Percentiles rank a stretch among this genome's conserved stretches.
Conservation (phyloP, 2,888 invertebrate species). For the Pseudoips prasinana region DNA sequence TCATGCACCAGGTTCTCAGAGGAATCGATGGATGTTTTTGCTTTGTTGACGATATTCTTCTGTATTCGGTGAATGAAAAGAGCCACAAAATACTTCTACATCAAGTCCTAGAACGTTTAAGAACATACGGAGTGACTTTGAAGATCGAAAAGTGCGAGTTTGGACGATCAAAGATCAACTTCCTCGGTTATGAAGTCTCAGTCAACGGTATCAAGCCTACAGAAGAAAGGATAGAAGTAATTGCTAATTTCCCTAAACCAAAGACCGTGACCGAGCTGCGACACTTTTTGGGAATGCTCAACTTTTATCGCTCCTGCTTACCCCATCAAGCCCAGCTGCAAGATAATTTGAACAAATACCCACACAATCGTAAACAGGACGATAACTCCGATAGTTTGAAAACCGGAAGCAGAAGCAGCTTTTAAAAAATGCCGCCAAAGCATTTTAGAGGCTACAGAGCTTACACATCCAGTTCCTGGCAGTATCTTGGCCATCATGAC, state of each 20-base stretch:
- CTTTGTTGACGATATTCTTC: slow-evolving; percentile 1
- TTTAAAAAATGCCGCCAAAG: neutral
- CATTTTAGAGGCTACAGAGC: neutral
- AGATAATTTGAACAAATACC: neutral
- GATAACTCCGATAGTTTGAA: neutral
- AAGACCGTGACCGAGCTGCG: neutral
- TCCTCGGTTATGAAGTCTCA: slow-evolving; percentile 17
- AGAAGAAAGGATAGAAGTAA: slow-evolving; percentile 7
- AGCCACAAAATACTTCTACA: neutral
- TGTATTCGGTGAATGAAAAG: neutral
- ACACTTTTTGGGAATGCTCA: slow-evolving; percentile 2
- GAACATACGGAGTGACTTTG: slow-evolving; percentile 1
- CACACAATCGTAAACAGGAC: neutral
- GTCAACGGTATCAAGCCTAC: slow-evolving; percentile 9
- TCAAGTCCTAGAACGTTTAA: neutral
- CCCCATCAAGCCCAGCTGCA: neutral
- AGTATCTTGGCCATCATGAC: neutral
- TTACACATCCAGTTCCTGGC: neutral
- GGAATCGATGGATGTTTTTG: neutral
- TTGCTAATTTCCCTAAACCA: slow-evolving; percentile 12
- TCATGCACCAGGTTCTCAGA: slow-evolving; percentile 1
- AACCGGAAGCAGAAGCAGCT: neutral
- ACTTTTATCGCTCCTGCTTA: neutral
- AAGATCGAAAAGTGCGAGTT: slow-evolving; percentile 4
- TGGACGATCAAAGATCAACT: neutral